Percentiles rank a stretch among this genome's conserved stretches.
Conservation (phyloP, 2,888 invertebrate genomes). For the Brachyptera risi region DNA sequence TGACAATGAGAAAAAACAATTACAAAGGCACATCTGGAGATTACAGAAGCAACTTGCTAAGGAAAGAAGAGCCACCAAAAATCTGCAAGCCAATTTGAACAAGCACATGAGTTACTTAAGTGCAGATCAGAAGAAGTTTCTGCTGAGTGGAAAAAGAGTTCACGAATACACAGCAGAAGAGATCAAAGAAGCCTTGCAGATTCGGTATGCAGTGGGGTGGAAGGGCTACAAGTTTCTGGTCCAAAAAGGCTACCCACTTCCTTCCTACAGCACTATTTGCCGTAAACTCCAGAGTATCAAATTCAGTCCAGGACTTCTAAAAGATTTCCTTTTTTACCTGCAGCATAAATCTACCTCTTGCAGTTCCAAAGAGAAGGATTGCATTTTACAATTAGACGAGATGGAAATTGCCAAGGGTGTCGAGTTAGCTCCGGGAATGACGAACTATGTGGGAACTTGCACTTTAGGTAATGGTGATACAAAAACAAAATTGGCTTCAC, state of each 20-base stretch:
- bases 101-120: neutral
- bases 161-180: neutral
- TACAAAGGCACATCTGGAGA: neutral
- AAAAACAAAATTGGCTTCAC: neutral
- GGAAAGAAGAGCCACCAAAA: neutral
- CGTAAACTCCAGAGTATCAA: neutral
- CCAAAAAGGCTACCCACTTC: neutral
- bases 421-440: neutral
- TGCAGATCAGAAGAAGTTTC: neutral
- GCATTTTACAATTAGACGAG: neutral
- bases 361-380: neutral
- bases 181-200: neutral
- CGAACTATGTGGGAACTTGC: neutral
- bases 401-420: slow-evolving; percentile 11
- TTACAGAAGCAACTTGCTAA: neutral
- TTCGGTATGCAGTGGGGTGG: neutral
- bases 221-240: neutral
- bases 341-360: neutral
- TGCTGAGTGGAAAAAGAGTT: neutral
- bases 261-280: neutral
- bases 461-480: neutral
- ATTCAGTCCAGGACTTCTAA: neutral
- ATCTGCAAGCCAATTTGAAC: neutral
- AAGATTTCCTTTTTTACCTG: neutral
- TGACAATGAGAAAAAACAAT: too few species aligned